Percentiles rank a stretch among this genome's conserved stretches.
phyloP scores from a whole-genome alignment of 2,888 invertebrate species.

The Autographa gamma region DNA sequence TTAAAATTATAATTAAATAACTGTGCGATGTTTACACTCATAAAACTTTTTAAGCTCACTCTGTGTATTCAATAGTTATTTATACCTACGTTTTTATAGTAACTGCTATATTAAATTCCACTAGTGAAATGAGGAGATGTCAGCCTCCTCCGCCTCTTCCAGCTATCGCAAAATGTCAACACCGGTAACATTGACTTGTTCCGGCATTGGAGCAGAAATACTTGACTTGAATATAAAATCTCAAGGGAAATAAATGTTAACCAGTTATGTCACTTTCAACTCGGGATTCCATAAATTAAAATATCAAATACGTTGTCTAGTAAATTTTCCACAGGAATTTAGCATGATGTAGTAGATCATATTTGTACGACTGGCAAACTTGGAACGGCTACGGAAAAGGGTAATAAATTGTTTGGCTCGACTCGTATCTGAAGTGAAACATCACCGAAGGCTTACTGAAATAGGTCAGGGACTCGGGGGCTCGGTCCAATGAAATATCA shows the following conservation, averaged over 20 bases:
- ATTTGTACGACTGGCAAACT: conserved; percentile 49
- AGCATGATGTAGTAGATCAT: conserved; percentile 35
- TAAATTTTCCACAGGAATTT: conserved; percentile 18
- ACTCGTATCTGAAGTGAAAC: conserved; percentile 71
- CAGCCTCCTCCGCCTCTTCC: conserved; percentile 33
- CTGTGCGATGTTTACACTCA: conserved; percentile 40
- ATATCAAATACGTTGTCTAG: conserved; percentile 10
- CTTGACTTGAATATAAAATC: conserved; percentile 2
- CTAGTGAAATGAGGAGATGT: conserved; percentile 22
- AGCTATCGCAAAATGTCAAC: conserved; percentile 36
- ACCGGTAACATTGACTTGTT: conserved; percentile 13
- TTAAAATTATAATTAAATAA: conserved; percentile 44
- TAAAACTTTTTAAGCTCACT: conserved; percentile 47
- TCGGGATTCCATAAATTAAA: not conserved
- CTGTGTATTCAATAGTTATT: conserved; percentile 38
- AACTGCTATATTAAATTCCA: conserved; percentile 21
- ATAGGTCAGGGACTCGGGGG: conserved; percentile 74
- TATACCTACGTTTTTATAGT: conserved; percentile 28
- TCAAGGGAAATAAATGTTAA: not conserved
- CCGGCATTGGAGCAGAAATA: conserved; percentile 16
- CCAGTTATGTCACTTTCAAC: conserved; percentile 4
- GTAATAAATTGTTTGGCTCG: conserved; percentile 70
- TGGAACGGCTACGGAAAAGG: conserved; percentile 50
- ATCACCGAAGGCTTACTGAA: conserved; percentile 74
- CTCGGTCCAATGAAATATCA: conserved; percentile 66